Evolutionary conservation across 2,797 vertebrate genomes (phyloP).

Genomic region (Botia kubotai): DNA sequence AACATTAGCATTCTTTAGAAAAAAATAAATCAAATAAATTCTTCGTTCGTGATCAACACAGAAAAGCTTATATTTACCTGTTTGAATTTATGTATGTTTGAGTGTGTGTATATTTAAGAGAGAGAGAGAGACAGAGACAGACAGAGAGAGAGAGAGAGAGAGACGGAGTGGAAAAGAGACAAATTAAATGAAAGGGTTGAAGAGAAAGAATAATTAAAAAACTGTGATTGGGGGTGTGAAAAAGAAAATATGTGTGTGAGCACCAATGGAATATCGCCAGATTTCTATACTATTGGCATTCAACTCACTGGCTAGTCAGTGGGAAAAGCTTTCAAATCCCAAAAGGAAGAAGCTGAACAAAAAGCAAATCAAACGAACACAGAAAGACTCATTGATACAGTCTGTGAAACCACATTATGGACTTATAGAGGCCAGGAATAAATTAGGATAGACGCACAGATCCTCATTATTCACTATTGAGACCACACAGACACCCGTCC

Average conservation of each 20-base stretch:
- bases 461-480: slow-evolving; percentile 63
- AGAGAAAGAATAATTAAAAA: slow-evolving; percentile 7
- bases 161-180: slow-evolving; percentile 31
- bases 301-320: slow-evolving; percentile 80
- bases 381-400: slow-evolving; percentile 78
- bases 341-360: slow-evolving; percentile 75
- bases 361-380: slow-evolving; percentile 79
- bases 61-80: slow-evolving; percentile 77
- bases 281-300: slow-evolving; percentile 82
- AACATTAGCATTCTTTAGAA: slow-evolving; percentile 63
- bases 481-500: slow-evolving; percentile 67
- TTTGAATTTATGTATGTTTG: slow-evolving; percentile 60
- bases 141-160: too few species aligned
- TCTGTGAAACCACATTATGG: slow-evolving; percentile 70
- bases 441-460: slow-evolving; percentile 75
- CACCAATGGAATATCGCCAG: slow-evolving; percentile 79
- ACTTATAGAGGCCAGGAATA: slow-evolving; percentile 71
- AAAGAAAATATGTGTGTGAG: slow-evolving; percentile 61
- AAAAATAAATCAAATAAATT: slow-evolving; percentile 71
- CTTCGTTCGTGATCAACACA: slow-evolving; percentile 65
- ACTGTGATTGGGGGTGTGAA: slow-evolving; percentile 52
- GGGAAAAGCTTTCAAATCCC: slow-evolving; percentile 77
- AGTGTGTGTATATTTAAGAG: slow-evolving; percentile 57
- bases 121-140: background rate
- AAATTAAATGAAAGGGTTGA: slow-evolving; percentile 13